Conservation (phyloP, 2,888 invertebrate species). For the Drosophila diplacantha region DNA sequence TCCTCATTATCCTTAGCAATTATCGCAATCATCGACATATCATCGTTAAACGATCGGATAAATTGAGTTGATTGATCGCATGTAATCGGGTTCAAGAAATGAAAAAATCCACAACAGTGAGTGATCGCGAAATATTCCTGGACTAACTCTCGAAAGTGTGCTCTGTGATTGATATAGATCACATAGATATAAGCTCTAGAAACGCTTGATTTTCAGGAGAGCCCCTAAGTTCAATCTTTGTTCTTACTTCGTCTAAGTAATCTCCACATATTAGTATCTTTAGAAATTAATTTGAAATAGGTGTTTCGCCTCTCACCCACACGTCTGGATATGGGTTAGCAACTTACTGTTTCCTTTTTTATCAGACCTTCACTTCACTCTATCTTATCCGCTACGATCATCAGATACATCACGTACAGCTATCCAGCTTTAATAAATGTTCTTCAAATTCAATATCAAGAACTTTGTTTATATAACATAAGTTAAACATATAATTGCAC, state of each 20-base stretch:
- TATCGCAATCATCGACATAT: slow-evolving; percentile 12
- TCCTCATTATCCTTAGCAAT: slow-evolving; percentile 2
- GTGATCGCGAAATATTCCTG: slow-evolving; percentile 29
- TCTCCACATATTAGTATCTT: not conserved
- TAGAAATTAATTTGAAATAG: not conserved
- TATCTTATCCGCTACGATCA: not conserved
- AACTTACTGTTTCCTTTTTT: slow-evolving; percentile 24
- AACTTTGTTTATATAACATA: not conserved
- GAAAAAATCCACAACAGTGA: slow-evolving; percentile 58
- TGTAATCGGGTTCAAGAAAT: slow-evolving; percentile 45
- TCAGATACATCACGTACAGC: not conserved
- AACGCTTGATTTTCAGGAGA: not conserved
- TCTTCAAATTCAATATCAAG: not conserved
- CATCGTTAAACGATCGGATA: slow-evolving; percentile 30
- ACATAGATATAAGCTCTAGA: not conserved
- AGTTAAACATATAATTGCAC: not conserved
- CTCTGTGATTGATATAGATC: slow-evolving; percentile 1
- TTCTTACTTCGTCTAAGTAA: not conserved
- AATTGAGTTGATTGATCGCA: slow-evolving; percentile 39
- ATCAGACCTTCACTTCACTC: slow-evolving; percentile 1
- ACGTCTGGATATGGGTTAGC: too few species aligned
- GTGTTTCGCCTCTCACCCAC: not conserved
- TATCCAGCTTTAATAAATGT: slow-evolving; percentile 9
- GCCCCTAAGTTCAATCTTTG: slow-evolving; percentile 7
- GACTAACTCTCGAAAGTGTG: slow-evolving; percentile 11